phyloP scores from a whole-genome alignment of 2,113 vertebrate species.

The Sinocyclocheilus grahami region DNA sequence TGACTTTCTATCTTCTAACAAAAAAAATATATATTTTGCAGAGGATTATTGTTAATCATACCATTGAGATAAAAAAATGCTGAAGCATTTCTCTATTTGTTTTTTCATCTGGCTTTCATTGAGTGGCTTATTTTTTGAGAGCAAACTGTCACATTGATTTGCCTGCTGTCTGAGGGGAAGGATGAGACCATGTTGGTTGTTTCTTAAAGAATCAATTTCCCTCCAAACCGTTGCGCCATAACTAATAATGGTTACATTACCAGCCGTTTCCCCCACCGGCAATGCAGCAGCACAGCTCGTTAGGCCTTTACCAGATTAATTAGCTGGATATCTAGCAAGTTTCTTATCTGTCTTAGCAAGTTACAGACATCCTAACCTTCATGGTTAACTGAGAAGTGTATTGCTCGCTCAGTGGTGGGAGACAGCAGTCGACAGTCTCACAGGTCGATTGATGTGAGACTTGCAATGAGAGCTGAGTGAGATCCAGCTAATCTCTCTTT shows the following conservation, averaged over 20 bases:
- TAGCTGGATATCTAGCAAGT: slow-evolving; percentile 45
- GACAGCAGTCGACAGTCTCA: background rate
- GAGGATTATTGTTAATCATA: background rate
- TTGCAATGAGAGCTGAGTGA: background rate
- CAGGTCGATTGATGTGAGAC: background rate
- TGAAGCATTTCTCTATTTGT: too few species aligned
- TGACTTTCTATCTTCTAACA: background rate
- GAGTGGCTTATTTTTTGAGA: background rate
- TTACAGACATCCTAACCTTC: slow-evolving; percentile 10
- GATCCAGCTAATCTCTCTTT: background rate
- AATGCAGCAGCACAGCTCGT: slow-evolving; percentile 36
- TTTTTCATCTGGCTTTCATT: slow-evolving; percentile 20
- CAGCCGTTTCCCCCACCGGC: background rate
- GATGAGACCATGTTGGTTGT: slow-evolving; percentile 44
- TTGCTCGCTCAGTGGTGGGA: background rate
- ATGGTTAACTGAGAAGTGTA: background rate
- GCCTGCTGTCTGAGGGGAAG: slow-evolving; percentile 50
- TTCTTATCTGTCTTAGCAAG: background rate
- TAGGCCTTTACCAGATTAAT: slow-evolving; percentile 57
- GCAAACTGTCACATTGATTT: slow-evolving; percentile 53
- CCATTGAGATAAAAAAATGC: too few species aligned
- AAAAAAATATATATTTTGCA: background rate
- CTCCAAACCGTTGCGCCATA: slow-evolving; percentile 47
- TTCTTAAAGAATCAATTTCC: slow-evolving; percentile 54
- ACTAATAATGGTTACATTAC: slow-evolving; percentile 52